Evolutionary conservation across 1,140 invertebrate species (phyloP).

Genomic region (Heterodera carotae): DNA sequence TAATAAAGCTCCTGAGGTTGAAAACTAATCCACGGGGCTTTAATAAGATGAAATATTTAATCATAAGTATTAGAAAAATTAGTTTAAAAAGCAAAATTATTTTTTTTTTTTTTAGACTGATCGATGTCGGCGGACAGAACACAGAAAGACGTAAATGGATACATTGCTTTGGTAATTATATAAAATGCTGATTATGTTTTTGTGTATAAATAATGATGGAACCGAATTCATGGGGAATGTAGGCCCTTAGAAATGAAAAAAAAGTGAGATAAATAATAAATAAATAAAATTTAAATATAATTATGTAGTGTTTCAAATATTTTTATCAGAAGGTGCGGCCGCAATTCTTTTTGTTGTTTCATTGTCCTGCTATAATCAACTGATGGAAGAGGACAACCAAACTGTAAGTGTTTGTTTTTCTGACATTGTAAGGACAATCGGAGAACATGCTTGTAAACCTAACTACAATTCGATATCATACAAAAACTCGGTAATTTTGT

Average conservation of each 20-base stretch:
- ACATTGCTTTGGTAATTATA: conserved; percentile 14
- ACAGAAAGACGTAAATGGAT: conserved; percentile 1
- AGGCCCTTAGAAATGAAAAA: background rate
- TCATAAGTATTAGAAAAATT: background rate
- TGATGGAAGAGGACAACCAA: conserved; percentile 35
- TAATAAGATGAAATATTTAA: background rate
- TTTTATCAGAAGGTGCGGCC: conserved; percentile 26
- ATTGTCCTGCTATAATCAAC: conserved; percentile 36
- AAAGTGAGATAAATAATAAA: too few species aligned
- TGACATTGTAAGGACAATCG: too few species aligned
- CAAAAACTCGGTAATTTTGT: too few species aligned
- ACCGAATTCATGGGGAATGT: too few species aligned
- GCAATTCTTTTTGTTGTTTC: conserved; percentile 41
- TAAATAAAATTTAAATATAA: background rate
- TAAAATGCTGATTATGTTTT: too few species aligned
- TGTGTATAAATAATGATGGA: conserved; percentile 4
- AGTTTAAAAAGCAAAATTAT: too few species aligned
- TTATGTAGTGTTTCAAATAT: background rate
- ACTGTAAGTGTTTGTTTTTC: too few species aligned
- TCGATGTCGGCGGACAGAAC: background rate
- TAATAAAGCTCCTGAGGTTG: too few species aligned
- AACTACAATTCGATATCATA: too few species aligned
- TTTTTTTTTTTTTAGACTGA: conserved; percentile 17
- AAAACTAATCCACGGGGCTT: background rate
- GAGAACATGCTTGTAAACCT: too few species aligned